A percentile compares a stretch with the other conserved stretches of the same genome.
phyloP scores from a whole-genome alignment of 92 coral and sea anemone species.

The Parazoanthus atlanticus region DNA sequence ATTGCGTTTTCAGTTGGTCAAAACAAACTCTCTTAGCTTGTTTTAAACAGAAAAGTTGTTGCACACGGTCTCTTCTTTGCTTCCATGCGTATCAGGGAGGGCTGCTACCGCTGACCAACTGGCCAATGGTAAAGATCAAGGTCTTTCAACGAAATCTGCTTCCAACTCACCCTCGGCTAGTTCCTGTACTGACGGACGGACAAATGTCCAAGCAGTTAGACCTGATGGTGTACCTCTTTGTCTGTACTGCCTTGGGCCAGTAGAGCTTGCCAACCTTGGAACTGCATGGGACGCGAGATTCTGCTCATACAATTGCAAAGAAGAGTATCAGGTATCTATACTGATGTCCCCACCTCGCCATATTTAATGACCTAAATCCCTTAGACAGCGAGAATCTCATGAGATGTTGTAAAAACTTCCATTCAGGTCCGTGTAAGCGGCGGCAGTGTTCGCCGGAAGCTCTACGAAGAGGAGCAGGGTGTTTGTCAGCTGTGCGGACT shows the following conservation, averaged over 20 bases:
- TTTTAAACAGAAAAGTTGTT: too few species aligned
- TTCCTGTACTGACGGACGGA: slow-evolving; percentile 26
- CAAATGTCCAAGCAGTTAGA: slow-evolving; percentile 76
- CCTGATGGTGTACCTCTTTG: slow-evolving; percentile 86
- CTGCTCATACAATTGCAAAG: slow-evolving; percentile 93
- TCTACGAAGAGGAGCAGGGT: slow-evolving; percentile 90
- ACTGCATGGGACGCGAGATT: slow-evolving; percentile 90
- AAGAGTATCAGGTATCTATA: slow-evolving; percentile 77
- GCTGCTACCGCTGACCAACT: not conserved
- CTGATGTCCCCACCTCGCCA: too few species aligned
- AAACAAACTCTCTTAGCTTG: too few species aligned
- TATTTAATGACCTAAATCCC: too few species aligned
- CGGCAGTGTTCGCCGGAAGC: slow-evolving; percentile 70
- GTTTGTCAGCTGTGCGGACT: slow-evolving; percentile 88
- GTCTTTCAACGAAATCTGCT: not conserved
- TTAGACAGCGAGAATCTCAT: not conserved
- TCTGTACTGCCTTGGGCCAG: slow-evolving; percentile 77
- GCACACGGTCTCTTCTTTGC: too few species aligned
- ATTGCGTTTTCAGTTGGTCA: too few species aligned
- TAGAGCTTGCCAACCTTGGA: slow-evolving; percentile 66
- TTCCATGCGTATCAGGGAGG: not conserved
- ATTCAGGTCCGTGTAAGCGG: slow-evolving; percentile 84
- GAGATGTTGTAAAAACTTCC: not conserved
- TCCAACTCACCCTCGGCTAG: slow-evolving; percentile 11
- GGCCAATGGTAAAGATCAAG: not conserved